A percentile compares a stretch with the other conserved stretches of the same genome.
These are phyloP conservation scores for Yponomeuta sedellus DNA, from an alignment of 2,888 invertebrate genomes.

Conservation along the genomic window DNA sequence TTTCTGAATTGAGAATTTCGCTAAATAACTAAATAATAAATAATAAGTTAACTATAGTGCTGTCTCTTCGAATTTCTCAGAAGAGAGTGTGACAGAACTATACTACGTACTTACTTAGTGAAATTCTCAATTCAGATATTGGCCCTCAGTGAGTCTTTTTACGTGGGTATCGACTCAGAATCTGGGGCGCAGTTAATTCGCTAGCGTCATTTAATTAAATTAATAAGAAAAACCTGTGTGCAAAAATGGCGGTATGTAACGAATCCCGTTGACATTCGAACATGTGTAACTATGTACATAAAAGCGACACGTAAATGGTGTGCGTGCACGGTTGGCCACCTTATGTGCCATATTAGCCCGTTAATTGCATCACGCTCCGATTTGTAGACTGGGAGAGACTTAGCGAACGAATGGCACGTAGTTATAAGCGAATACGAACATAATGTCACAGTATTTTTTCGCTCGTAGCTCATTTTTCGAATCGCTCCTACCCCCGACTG, in stretches of 20 bases:
- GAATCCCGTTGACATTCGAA: constrained; percentile 3
- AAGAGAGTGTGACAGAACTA: too few relatives aligned
- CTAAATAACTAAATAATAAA: too few relatives aligned
- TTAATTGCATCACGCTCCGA: constrained; percentile 4
- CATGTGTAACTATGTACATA: constrained; percentile 12
- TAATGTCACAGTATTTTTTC: neutral
- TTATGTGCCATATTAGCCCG: constrained; percentile 1
- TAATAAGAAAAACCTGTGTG: neutral
- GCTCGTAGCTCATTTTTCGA: too few relatives aligned
- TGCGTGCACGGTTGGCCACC: neutral
- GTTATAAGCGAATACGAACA: neutral
- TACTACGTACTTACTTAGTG: too few relatives aligned
- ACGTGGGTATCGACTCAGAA: neutral
- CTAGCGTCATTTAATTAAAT: neutral
- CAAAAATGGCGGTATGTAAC: neutral
- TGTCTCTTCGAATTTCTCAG: too few relatives aligned
- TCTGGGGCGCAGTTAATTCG: neutral
- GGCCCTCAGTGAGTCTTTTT: neutral
- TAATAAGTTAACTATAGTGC: too few relatives aligned
- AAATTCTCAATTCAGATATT: too few relatives aligned
- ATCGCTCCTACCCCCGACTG: too few relatives aligned
- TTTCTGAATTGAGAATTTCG: too few relatives aligned
- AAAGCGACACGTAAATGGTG: constrained; percentile 7
- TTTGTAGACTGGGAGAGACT: neutral
- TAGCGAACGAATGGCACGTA: neutral